These are phyloP conservation scores for Pipistrellus nathusii DNA, from an alignment of 2,797 vertebrate species.

Conservation along the genomic window DNA sequence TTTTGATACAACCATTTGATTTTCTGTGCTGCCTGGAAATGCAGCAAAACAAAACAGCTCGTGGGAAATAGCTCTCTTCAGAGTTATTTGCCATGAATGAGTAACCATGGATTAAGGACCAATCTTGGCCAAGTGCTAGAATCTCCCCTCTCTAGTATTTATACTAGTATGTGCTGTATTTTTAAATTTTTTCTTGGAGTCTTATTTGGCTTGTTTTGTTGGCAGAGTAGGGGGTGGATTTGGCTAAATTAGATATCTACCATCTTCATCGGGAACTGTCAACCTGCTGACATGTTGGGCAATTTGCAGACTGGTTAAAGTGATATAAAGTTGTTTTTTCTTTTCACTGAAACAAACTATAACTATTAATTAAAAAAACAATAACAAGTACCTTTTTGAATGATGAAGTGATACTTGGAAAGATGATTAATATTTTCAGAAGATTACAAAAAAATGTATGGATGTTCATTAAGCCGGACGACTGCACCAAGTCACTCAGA, in stretches of 20 bases:
- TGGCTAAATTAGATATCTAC: not conserved
- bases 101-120: not conserved
- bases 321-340: not conserved
- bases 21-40: not conserved
- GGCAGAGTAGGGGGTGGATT: not conserved
- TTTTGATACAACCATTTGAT: not conserved
- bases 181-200: not conserved
- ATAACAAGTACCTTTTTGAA: not conserved
- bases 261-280: not conserved
- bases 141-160: not conserved
- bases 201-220: not conserved
- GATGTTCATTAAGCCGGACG: not conserved
- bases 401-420: not conserved
- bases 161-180: no score
- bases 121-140: not conserved
- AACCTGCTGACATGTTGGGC: not conserved
- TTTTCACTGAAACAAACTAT: not conserved
- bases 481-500: not conserved
- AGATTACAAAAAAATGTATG: not conserved
- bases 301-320: not conserved
- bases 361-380: not conserved
- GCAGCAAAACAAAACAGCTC: not conserved
- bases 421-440: slow-evolving; percentile 41
- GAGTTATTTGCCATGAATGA: not conserved
- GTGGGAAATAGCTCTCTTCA: not conserved